Evolutionary conservation across 2,888 invertebrate genomes (phyloP), one percentile per base, ranked within the genome.

Genomic region (Drosophila prolongata): DNA sequence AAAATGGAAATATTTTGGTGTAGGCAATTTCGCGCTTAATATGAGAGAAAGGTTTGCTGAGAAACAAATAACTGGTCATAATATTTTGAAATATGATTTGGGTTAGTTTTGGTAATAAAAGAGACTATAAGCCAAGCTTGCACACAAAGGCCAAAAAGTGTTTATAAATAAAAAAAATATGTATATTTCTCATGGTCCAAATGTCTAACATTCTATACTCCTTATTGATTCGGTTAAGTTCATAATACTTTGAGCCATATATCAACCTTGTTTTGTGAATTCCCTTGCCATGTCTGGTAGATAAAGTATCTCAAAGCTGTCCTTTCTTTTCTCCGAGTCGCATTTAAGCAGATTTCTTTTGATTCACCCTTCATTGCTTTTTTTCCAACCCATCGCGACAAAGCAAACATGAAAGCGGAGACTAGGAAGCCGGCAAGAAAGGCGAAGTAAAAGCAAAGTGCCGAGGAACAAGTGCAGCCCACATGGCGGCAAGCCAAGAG

Each of bases 361-460:
- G 34, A 19, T 70, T 62, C 50, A 35, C 61, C 30, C 47, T 61
- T 54, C 19, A 40, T 27, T 19, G 19, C 27, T 24, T 53, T 14
- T 57, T 50, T 38, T 27, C 16, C 40, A 24, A 19, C n/a, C 56
- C 50, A 42, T 53, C 50, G 57, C 56, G 60, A 54, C 65, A 85
- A 85, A 79, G 80, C 80, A 81, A 84, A 79, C 75, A 82, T 50
- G 56, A 83, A 83, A 86, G 79, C 83, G 73, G 81, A 84, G 73
- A 58, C 61, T 73, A 75, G 64, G 72, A 87, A 84, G 84, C 83
- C 83, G 83, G 83, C 85, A 87, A 83, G 87, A 84, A 84, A 71
- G 47, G 30, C 71, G 35, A 57, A 69, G 64, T 67, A 37, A 84
- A 84, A 87, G 79, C 75, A 73, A 80, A 77, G 44, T 64, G 75